Conservation (phyloP, 2,797 vertebrate species). For the Epinephelus coioides region DNA sequence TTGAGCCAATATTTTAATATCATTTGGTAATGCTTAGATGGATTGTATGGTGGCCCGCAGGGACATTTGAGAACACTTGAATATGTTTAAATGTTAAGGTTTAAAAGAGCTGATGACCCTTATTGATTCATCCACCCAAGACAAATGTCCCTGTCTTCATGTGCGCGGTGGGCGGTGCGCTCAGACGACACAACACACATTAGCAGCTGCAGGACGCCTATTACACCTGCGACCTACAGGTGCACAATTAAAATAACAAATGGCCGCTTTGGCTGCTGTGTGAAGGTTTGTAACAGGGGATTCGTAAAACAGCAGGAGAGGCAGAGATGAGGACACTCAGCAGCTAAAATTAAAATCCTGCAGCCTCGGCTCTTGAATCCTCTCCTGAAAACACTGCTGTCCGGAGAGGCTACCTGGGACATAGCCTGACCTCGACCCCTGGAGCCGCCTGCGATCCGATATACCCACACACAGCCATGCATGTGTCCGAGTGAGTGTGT, state of each 20-base stretch:
- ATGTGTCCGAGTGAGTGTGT: background rate
- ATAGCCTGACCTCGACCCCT: background rate
- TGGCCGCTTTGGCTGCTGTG: background rate
- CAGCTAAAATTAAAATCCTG: slow-evolving; percentile 15
- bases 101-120: background rate
- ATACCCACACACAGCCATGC: background rate
- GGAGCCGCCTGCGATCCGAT: background rate
- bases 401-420: background rate
- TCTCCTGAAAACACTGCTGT: background rate
- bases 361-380: background rate
- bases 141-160: background rate
- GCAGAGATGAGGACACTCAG: background rate
- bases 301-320: slow-evolving; percentile 17
- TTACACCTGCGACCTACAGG: slow-evolving; percentile 51
- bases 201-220: slow-evolving; percentile 27
- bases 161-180: background rate
- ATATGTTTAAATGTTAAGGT: slow-evolving; percentile 11
- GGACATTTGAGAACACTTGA: slow-evolving; percentile 9
- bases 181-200: slow-evolving; percentile 19
- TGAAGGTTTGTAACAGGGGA: background rate
- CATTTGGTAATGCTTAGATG: background rate
- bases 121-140: slow-evolving; percentile 11
- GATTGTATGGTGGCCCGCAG: slow-evolving; percentile 3
- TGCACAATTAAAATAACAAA: slow-evolving; percentile 49
- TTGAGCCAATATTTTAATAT: background rate